Evolutionary conservation across 2,888 invertebrate species (phyloP).

Genomic region (Galerucella pusilla): DNA sequence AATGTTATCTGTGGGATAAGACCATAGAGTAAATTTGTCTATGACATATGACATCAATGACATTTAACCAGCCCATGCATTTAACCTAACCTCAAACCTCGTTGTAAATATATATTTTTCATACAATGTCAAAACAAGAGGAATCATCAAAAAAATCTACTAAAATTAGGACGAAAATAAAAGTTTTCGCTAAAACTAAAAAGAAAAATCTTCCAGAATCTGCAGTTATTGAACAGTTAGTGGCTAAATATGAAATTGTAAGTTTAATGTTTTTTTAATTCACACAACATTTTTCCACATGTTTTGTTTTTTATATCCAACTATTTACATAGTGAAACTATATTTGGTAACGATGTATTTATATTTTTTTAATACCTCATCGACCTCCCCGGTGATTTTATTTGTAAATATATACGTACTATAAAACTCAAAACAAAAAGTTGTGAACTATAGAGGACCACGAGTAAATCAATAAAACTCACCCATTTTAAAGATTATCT

Average conservation of each 20-base stretch:
- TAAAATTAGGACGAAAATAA: constrained; percentile 55
- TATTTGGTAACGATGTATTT: not conserved
- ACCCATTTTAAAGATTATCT: too few species aligned
- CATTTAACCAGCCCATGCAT: not conserved
- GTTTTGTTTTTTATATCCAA: not conserved
- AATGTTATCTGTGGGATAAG: too few species aligned
- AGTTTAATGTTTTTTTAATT: constrained; percentile 32
- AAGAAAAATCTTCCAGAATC: constrained; percentile 53
- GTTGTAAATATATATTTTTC: not conserved
- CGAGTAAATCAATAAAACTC: too few species aligned
- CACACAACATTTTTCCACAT: not conserved
- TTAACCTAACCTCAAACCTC: constrained; percentile 9
- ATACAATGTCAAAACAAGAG: constrained; percentile 1
- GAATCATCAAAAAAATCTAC: not conserved
- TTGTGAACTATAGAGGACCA: too few species aligned
- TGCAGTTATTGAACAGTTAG: constrained; percentile 55
- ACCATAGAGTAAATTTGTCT: too few species aligned
- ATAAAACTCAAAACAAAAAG: too few species aligned
- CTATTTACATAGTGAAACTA: not conserved
- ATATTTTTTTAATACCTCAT: too few species aligned
- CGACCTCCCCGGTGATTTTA: too few species aligned
- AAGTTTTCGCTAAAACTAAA: constrained; percentile 58
- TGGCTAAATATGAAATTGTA: constrained; percentile 51
- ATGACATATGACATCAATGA: too few species aligned
- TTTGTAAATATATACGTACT: too few species aligned